Evolutionary conservation across 2,797 vertebrate genomes (phyloP).

Genomic region (Tenualosa ilisha): DNA sequence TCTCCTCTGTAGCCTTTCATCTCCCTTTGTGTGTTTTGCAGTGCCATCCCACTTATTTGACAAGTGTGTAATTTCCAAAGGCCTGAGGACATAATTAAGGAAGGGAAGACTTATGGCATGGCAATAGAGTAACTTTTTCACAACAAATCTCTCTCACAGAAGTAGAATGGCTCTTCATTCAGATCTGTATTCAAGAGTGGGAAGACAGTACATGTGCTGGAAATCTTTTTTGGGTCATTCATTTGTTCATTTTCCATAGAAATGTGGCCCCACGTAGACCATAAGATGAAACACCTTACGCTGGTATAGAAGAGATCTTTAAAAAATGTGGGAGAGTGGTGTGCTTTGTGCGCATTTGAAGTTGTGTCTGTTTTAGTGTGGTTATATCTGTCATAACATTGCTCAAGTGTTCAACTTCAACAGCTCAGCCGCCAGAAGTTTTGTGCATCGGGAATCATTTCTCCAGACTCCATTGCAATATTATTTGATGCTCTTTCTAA

Average conservation of each 20-base stretch:
- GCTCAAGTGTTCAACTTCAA: background rate
- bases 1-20: constrained; percentile 49
- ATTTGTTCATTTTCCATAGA: background rate
- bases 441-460: background rate
- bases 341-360: background rate
- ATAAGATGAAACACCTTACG: background rate
- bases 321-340: background rate
- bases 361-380: background rate
- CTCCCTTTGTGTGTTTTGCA: constrained; percentile 50
- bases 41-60: constrained; percentile 52
- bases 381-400: background rate
- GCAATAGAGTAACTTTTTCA: constrained; percentile 45
- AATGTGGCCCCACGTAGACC: background rate
- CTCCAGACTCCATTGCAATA: background rate
- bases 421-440: background rate
- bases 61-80: constrained; percentile 61
- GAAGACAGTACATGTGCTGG: background rate
- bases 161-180: constrained; percentile 6
- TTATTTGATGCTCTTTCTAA: background rate
- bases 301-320: background rate
- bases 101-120: constrained; percentile 34
- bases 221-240: background rate
- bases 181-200: background rate
- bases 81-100: constrained; percentile 51
- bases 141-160: constrained; percentile 20